A percentile compares a stretch with the other conserved stretches of the same genome.
Evolutionary conservation across 2,888 invertebrate genomes (phyloP).

Genomic region (Stegana nigrithorax): DNA sequence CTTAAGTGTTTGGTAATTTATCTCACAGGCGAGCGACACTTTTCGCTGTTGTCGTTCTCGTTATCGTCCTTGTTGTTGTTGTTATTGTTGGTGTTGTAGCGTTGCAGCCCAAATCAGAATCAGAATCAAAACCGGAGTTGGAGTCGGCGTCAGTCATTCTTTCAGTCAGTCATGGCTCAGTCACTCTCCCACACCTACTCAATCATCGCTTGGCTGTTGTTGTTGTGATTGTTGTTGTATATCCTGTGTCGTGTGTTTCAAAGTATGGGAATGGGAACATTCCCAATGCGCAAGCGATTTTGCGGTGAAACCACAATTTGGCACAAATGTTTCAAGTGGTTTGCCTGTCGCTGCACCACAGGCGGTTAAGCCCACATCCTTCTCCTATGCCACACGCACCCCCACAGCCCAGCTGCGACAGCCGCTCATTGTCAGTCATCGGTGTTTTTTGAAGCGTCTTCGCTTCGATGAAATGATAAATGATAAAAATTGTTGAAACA

Average conservation of each 20-base stretch:
- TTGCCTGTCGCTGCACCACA: background rate
- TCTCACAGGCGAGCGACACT: conserved; percentile 44
- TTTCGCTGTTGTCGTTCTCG: conserved; percentile 2
- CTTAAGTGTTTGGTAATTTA: conserved; percentile 68
- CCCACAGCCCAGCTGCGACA: conserved; percentile 31
- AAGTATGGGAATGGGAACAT: too few relatives aligned
- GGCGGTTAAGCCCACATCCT: conserved; percentile 16
- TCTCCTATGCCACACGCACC: background rate
- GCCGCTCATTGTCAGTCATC: conserved; percentile 64
- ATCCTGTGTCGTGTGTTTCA: too few relatives aligned
- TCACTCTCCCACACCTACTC: background rate
- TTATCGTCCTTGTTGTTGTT: too few relatives aligned
- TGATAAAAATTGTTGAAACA: conserved; percentile 68
- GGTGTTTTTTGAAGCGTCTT: conserved; percentile 9
- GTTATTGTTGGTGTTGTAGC: background rate
- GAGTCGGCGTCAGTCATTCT: conserved; percentile 32
- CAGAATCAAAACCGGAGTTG: too few relatives aligned
- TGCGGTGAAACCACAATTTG: conserved; percentile 49
- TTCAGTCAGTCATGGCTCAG: conserved; percentile 36
- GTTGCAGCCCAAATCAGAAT: too few relatives aligned
- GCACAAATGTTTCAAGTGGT: conserved; percentile 25
- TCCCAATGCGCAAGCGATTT: conserved; percentile 20
- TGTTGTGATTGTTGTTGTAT: background rate
- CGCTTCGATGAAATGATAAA: conserved; percentile 65
- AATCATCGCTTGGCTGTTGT: background rate